Evolutionary conservation across 2,888 invertebrate species (phyloP).

Genomic region (Archips xylosteana): DNA sequence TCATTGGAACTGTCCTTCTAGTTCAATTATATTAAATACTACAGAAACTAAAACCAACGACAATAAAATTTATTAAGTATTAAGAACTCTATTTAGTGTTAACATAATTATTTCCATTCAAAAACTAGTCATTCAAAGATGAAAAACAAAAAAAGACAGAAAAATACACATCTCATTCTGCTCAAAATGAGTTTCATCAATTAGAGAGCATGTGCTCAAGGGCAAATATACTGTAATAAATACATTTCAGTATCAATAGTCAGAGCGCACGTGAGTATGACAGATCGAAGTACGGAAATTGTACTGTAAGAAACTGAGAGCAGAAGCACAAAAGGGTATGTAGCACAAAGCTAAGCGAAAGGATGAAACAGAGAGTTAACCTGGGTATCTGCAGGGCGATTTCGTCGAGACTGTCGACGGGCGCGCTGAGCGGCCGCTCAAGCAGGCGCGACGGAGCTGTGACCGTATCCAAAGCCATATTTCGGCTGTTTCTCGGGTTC

Average conservation of each 20-base stretch:
- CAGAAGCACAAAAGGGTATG: conserved; percentile 25
- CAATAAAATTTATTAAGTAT: background rate
- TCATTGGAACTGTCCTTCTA: background rate
- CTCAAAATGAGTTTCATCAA: background rate
- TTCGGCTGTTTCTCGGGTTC: conserved; percentile 59
- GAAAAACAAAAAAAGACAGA: background rate
- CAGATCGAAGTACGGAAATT: conserved; percentile 6
- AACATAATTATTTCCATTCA: background rate
- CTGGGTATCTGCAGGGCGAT: conserved; percentile 97
- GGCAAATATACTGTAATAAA: background rate
- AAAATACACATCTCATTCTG: background rate
- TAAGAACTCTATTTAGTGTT: background rate
- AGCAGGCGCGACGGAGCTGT: conserved; percentile 93
- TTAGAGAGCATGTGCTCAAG: conserved; percentile 2
- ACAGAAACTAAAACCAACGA: background rate
- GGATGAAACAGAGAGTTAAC: conserved; percentile 76
- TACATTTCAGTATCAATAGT: background rate
- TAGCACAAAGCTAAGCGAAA: conserved; percentile 53
- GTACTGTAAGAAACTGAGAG: conserved; percentile 3
- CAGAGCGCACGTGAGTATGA: background rate
- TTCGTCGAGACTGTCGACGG: conserved; percentile 95
- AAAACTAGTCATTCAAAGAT: background rate
- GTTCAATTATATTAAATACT: background rate
- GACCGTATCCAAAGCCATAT: conserved; percentile 83
- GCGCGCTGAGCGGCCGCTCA: conserved; percentile 93